Evolutionary conservation across 2,113 vertebrate species (phyloP).

Genomic region (Hippocampus barbouri): DNA sequence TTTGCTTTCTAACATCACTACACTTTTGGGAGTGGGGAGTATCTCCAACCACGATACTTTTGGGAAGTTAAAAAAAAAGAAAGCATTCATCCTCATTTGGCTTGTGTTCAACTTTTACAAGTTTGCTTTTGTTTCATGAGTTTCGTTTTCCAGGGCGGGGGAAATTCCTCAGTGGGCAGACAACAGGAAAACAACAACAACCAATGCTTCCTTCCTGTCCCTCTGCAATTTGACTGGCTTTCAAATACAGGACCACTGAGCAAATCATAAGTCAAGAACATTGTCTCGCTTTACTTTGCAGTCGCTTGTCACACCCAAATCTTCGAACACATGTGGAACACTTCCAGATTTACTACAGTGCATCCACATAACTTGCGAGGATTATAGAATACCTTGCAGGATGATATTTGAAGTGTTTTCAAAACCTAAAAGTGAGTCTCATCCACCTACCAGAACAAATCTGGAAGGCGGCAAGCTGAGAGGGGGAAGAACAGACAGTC

Average conservation of each 20-base stretch:
- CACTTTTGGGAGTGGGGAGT: background rate
- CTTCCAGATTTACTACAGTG: conserved; percentile 1
- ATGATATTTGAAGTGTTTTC: background rate
- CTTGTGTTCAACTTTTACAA: background rate
- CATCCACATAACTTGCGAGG: background rate
- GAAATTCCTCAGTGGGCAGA: conserved; percentile 51
- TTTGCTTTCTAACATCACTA: background rate
- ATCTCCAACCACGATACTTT: background rate
- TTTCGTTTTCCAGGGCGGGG: conserved; percentile 31
- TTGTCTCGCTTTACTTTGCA: background rate
- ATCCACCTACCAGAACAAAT: background rate
- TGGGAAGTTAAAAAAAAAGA: background rate
- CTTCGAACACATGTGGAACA: background rate
- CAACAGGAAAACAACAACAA: conserved; percentile 41
- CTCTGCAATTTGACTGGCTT: conserved; percentile 14
- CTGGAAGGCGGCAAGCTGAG: conserved; percentile 21
- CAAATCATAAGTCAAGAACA: conserved; percentile 16
- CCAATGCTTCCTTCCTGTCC: conserved; percentile 53
- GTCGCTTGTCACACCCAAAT: background rate
- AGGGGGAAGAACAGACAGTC: no score
- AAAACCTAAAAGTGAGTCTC: background rate
- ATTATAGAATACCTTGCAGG: background rate
- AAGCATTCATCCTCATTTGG: background rate
- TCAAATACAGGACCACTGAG: background rate
- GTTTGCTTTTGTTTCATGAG: conserved; percentile 6